These are phyloP conservation scores for Clarias platycephalus DNA, from an alignment of 2,797 vertebrate genomes.

Conservation along the genomic window DNA sequence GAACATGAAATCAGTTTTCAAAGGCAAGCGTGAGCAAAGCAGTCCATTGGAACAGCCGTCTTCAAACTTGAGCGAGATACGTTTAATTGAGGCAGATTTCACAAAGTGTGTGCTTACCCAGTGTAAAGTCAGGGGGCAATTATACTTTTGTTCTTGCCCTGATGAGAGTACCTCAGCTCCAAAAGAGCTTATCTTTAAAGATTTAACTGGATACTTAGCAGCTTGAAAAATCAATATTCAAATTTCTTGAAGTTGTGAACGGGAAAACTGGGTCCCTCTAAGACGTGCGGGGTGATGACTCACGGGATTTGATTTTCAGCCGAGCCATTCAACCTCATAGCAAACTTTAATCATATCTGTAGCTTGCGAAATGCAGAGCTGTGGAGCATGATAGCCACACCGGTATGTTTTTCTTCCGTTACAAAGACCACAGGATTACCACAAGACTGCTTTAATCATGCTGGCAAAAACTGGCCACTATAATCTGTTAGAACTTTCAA, in stretches of 20 bases:
- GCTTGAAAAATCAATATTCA: conserved; percentile 73
- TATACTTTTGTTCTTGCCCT: conserved; percentile 65
- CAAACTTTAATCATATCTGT: conserved; percentile 59
- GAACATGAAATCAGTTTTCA: conserved; percentile 79
- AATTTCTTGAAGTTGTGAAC: conserved; percentile 74
- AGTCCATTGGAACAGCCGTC: conserved; percentile 54
- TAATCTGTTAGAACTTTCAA: conserved; percentile 1
- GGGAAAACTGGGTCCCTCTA: conserved; percentile 59
- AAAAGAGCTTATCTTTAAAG: conserved; percentile 77
- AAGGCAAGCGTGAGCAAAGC: conserved; percentile 56
- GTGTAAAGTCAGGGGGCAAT: conserved; percentile 65
- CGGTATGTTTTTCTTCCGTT: conserved; percentile 21
- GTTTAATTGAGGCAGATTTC: conserved; percentile 75
- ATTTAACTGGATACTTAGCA: conserved; percentile 72
- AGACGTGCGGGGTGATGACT: conserved; percentile 57
- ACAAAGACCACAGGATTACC: conserved; percentile 20
- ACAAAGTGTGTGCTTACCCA: conserved; percentile 60
- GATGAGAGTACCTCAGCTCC: conserved; percentile 73
- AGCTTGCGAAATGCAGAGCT: conserved; percentile 57
- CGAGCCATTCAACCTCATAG: conserved; percentile 53
- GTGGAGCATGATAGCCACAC: conserved; percentile 34
- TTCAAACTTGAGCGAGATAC: conserved; percentile 68
- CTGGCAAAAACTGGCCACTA: conserved; percentile 1
- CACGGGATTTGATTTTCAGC: conserved; percentile 59
- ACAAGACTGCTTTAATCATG: conserved; percentile 20